Evolutionary conservation across 2,888 invertebrate genomes (phyloP), one percentile per base, ranked within the genome.

Genomic region (Sphaeridia pumilis): DNA sequence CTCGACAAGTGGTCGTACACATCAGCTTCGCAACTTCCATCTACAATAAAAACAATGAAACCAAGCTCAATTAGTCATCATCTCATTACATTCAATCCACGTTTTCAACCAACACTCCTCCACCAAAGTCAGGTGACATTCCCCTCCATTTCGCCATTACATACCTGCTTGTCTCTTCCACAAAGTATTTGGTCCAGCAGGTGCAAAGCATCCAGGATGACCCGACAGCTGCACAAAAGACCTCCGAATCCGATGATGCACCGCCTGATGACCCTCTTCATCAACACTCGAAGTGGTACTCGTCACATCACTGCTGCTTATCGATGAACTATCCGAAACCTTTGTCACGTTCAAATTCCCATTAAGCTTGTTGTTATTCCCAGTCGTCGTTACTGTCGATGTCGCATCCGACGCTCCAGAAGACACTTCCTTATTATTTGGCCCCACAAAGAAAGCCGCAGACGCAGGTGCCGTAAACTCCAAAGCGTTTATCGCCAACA

Each of bases 121-220:
- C 31, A 14, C 14, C 10, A 10, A 31, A 31, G 14, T 7, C 7
- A 31, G 14, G 14, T 31, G 31, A 31, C 10, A 10, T 31, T 31
- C 31, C 7, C 38, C 17, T n/a, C n/a, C n/a, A n/a, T n/a, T n/a
- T n/a, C n/a, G 24, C 26, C 42, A 31, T 42, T 28, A 31, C 27
- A 43, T 53, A 58, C 75, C 74, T 26, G 81, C 78, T 45, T 87
- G 81, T 62, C 88, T 83, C 72, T 94, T 94, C 83, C 93, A 92
- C 47, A 94, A 88, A 14, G 92, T 89, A 57, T 89, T 88, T 10
- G 88, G 87, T 1, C 90, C 87, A 1, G 92, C 92, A 3, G 90
- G 90, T 1, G 90, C 88, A 72, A 94, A 81, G 61, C 88, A 87
- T 58, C 92, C 90, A 52, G 85, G 84, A 73, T 94, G 94, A 0